These are phyloP conservation scores for Timema cristinae DNA, from an alignment of 2,888 invertebrate species.

Conservation along the genomic window DNA sequence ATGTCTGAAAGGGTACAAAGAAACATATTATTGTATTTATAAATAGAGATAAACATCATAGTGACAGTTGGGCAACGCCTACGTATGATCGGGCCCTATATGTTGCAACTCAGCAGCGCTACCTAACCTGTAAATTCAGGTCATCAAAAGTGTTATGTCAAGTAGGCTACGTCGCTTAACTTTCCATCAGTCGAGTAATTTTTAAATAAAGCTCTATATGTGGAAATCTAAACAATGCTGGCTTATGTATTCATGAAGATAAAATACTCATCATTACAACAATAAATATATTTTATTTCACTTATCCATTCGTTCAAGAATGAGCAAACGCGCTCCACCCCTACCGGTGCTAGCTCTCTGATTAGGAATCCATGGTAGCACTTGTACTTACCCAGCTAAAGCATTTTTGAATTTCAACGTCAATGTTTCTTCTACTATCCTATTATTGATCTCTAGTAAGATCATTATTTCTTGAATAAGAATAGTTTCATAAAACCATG, in stretches of 20 bases:
- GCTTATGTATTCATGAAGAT: too few species aligned
- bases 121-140: too few species aligned
- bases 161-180: too few species aligned
- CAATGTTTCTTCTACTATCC: conserved; percentile 96
- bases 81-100: not conserved
- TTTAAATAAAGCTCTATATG: too few species aligned
- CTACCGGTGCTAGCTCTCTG: conserved; percentile 24
- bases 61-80: not conserved
- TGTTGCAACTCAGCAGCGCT: too few species aligned
- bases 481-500: conserved; percentile 27
- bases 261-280: too few species aligned
- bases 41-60: conserved; percentile 4
- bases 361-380: conserved; percentile 13
- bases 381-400: conserved; percentile 80
- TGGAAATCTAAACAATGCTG: too few species aligned
- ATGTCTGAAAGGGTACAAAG: conserved; percentile 59
- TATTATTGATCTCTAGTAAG: conserved; percentile 97
- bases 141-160: too few species aligned
- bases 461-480: conserved; percentile 65
- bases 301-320: too few species aligned
- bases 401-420: conserved; percentile 94
- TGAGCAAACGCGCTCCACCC: conserved; percentile 24
- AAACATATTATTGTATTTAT: conserved; percentile 20
- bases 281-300: too few species aligned
- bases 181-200: too few species aligned